Base-by-base conservation (phyloP, 1,140 invertebrate species). In the Mactra quadrangularis region DNA sequence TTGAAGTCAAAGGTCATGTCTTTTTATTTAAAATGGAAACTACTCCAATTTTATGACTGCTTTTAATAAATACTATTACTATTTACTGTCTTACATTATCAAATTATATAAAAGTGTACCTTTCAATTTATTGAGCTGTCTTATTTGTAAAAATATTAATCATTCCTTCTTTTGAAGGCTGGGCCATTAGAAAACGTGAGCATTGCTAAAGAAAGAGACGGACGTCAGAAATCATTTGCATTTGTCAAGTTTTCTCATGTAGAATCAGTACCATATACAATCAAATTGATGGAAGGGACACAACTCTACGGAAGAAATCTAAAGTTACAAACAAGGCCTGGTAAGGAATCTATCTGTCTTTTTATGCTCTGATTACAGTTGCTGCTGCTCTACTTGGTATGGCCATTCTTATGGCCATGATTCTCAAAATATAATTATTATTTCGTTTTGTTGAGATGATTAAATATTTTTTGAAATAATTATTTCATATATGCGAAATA, bases 221-320 rank as follows among this genome's bases (percentile, higher is more conserved):
- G 87, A 27, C 50, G 75, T 31, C 41, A 45, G 22, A 95, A 95
- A 84, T 94, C 93, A 75, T 97, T 95, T 91, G 96, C 94, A 11
- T 97, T 97, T 87, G 93, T 97, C 27, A 96, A 95, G 13, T 97
- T 95, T 84, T 95, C 95, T 88, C 96, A 97, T 89, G 90, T 94
- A 75, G 93, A 94, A 81, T 96, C 96, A 1, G 96, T 97, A 0
- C 94, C 94, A 0, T 96, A 96, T 89, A 95, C 96, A n/a, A 87
- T 96, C 11, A 92, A 94, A 13, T 90, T 96, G n/a, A 95, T 96
- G 86, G 94, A 95, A 74, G 95, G 95, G 6, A 95, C 95, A 33
- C 85, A 90, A 0, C 84, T 96, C 13, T 96, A 93, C 88, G 91
- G 91, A 3, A 87, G 87, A 52, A 75, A 75, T 45, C 72, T 94